phyloP scores from a whole-genome alignment of 2,888 invertebrate genomes.

The Leptothorax acervorum region DNA sequence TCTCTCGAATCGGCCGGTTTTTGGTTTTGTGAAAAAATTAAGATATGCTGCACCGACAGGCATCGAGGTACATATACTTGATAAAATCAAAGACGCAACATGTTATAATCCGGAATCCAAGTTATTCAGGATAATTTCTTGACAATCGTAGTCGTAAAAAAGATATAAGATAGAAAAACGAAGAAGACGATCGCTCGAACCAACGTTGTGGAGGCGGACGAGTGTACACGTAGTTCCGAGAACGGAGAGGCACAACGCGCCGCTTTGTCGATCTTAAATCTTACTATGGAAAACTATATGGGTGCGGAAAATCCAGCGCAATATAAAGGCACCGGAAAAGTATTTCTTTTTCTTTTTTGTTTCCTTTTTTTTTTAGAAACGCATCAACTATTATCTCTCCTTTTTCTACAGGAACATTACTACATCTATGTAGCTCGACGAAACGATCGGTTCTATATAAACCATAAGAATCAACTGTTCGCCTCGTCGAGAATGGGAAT shows the following conservation, averaged over 20 bases:
- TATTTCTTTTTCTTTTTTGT: slow-evolving; percentile 66
- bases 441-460: slow-evolving; percentile 57
- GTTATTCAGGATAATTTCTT: background rate
- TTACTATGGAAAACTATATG: slow-evolving; percentile 67
- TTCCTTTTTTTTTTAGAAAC: slow-evolving; percentile 60
- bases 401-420: slow-evolving; percentile 74
- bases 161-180: slow-evolving; percentile 23
- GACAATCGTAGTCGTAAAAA: background rate
- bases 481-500: slow-evolving; percentile 65
- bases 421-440: slow-evolving; percentile 67
- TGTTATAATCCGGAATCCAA: background rate
- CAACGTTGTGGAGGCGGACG: slow-evolving; percentile 58
- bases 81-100: slow-evolving; percentile 4
- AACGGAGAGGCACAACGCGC: slow-evolving; percentile 68
- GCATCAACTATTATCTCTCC: slow-evolving; percentile 66
- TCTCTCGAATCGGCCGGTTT: background rate
- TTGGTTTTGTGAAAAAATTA: background rate
- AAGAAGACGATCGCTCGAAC: slow-evolving; percentile 39
- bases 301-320: slow-evolving; percentile 78
- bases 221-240: slow-evolving; percentile 67
- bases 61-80: background rate
- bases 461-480: slow-evolving; percentile 61
- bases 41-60: background rate
- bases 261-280: slow-evolving; percentile 58
- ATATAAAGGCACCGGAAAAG: slow-evolving; percentile 79